Evolutionary conservation across 92 coral and sea anemone species (phyloP), one percentile per base, ranked within the genome.

Genomic region (Galaxea fascicularis): DNA sequence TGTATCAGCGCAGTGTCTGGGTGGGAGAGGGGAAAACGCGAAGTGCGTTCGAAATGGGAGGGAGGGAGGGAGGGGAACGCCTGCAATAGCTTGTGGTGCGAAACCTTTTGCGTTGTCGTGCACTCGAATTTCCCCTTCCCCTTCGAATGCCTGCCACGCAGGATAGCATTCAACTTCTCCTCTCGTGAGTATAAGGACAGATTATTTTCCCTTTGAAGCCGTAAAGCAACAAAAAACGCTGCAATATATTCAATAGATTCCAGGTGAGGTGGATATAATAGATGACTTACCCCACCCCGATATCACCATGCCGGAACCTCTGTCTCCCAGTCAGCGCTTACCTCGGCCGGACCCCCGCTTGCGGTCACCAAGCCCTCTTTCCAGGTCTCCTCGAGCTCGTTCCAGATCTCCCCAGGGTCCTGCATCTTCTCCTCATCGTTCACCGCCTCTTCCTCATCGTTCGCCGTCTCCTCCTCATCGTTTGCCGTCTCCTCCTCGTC

Each of bases 201-300:
- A n/a, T 35, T 35, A 35, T 35, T 2, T 35, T 2, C 4, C 58
- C 12, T 18, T 53, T 53, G 10, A 53, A 53, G 10, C 15, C 15
- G 3, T 53, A 53, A 18, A 18, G 3, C 58, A 2, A 53, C 49
- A 16, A 26, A 30, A 63, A 46, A n/a, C 72, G 4, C 54, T 49
- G 11, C 20, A 30, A 65, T 39, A 8, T 44, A 25, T 75, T 65
- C 21, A 27, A 53, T 64, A 91, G 95, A 77, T 91, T 65, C 95
- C 95, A 17, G 95, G 78, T 56, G 95, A 91, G n/a, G 18, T 91
- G 22, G 95, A 91, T 73, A 84, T 91, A 74, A 88, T 75, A 10
- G 92, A 66, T 18, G 90, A 77, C 22, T 41, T 53, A 16, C 83
- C 87, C 1, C 63, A 25, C 20, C 85, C 83, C 3, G 94, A 78